Evolutionary conservation across 2,797 vertebrate genomes (phyloP), one percentile per base, ranked within the genome.

Genomic region (Kryptopterus vitreolus): DNA sequence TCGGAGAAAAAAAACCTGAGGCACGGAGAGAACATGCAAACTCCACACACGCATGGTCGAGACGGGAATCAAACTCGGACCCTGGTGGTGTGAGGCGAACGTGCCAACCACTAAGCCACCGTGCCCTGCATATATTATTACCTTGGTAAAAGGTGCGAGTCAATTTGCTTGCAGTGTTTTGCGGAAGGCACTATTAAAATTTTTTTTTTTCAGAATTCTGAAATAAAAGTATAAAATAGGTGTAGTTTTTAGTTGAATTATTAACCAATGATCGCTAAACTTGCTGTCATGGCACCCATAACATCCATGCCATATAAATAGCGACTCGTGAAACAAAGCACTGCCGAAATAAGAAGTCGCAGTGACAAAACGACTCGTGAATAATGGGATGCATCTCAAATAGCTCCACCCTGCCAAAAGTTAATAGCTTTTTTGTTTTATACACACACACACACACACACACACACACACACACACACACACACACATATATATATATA

Each of bases 301-400:
- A 65, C 35, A 38, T 35, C 61, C 31, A 33, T 20, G 31, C 10
- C 38, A 46, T 2, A 43, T 38, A 33, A 38, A 35, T 65, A 20
- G 10, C 9, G 31, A 33, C 15, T 18, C 18, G 8, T 63, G 62
- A 9, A 35, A 18, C 20, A 10, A 29, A 63, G 18, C 31, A 35
- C 61, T 38, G 18, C 20, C 9, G 18, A 52, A 38, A 26, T 1
- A 22, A 31, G 43, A 63, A 43, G 16, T 13, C 31, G 33, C 55
- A 43, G 55, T 18, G 72, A 1, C 38, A 52, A 63, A 31, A 50
- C 38, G 24, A 50, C 26, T 75, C 50, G 18, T 26, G 76, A 61
- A 26, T 77, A 53, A 53, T 57, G 9, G 48, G 62, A 26, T 26
- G 24, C 63, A 20, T 77, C n/a, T 62, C 1, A 33, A 66, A 77